Conservation (phyloP, 1,140 invertebrate genomes). For the Lordiphosa mommai region DNA sequence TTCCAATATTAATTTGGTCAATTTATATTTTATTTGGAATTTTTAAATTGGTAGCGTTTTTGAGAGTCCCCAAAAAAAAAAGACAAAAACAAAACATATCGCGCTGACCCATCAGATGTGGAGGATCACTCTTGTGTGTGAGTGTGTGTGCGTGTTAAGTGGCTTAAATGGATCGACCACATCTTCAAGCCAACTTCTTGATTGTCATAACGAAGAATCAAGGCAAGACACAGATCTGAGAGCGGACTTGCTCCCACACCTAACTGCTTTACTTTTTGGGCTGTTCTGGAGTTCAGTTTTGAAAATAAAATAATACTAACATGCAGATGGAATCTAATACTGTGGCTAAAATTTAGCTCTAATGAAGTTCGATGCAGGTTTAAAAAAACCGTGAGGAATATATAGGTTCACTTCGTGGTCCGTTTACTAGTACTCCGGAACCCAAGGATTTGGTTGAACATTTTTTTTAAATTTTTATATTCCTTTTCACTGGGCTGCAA, state of each 20-base stretch:
- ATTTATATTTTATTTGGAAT: constrained; percentile 80
- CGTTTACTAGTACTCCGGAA: too few relatives aligned
- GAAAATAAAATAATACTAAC: too few relatives aligned
- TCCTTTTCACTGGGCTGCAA: too few relatives aligned
- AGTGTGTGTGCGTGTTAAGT: constrained; percentile 55
- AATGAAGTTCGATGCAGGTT: too few relatives aligned
- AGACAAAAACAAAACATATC: constrained; percentile 43
- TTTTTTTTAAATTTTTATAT: too few relatives aligned
- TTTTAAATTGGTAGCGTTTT: constrained; percentile 79
- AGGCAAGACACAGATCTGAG: background rate
- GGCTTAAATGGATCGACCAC: constrained; percentile 61
- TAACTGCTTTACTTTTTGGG: background rate
- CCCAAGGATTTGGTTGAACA: too few relatives aligned
- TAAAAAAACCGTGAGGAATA: too few relatives aligned
- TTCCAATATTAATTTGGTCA: constrained; percentile 79
- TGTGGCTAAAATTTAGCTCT: too few relatives aligned
- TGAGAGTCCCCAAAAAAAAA: constrained; percentile 15
- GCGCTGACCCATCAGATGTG: constrained; percentile 56
- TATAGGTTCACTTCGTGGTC: too few relatives aligned
- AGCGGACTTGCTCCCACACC: background rate
- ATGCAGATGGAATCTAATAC: too few relatives aligned
- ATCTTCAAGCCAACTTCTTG: constrained; percentile 8
- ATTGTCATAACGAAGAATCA: constrained; percentile 44
- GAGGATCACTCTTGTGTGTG: constrained; percentile 36
- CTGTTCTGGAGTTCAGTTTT: background rate